Evolutionary conservation across 2,113 vertebrate species (phyloP).

Genomic region (Hippocampus mohnikei): DNA sequence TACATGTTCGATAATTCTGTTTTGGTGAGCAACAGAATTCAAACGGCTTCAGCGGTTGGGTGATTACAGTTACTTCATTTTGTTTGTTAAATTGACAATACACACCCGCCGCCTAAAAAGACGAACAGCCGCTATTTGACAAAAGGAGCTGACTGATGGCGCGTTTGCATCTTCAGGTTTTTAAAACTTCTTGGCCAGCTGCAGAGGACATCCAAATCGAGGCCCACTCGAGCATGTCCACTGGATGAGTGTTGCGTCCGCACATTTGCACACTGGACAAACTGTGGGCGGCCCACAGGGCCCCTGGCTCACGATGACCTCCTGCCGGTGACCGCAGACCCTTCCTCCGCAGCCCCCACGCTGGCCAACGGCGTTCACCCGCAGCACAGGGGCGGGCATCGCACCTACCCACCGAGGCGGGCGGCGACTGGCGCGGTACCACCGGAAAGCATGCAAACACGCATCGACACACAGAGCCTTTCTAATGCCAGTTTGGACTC

Average conservation of each 20-base stretch:
- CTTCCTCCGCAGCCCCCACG: conserved; percentile 81
- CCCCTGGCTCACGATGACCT: conserved; percentile 49
- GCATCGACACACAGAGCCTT: conserved; percentile 48
- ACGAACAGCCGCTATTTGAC: too few relatives aligned
- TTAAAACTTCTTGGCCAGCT: conserved; percentile 28
- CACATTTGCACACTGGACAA: conserved; percentile 82
- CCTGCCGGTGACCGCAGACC: conserved; percentile 81
- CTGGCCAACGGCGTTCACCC: conserved; percentile 89
- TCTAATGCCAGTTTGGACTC: conserved; percentile 41
- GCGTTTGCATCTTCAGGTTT: conserved; percentile 45
- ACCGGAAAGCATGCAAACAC: conserved; percentile 62
- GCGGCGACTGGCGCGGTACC: conserved; percentile 51
- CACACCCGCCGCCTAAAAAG: too few relatives aligned
- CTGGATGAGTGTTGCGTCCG: conserved; percentile 88
- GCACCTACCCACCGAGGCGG: conserved; percentile 52
- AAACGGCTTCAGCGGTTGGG: too few relatives aligned
- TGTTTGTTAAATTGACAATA: too few relatives aligned
- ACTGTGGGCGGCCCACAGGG: conserved; percentile 63
- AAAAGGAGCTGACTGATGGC: not conserved
- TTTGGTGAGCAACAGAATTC: not conserved
- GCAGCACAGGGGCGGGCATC: conserved; percentile 75
- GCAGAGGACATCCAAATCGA: conserved; percentile 9
- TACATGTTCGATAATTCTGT: not conserved
- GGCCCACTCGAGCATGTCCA: conserved; percentile 33
- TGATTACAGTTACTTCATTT: too few relatives aligned